phyloP scores from a whole-genome alignment of 2,113 vertebrate species.

The Bubo bubo region DNA sequence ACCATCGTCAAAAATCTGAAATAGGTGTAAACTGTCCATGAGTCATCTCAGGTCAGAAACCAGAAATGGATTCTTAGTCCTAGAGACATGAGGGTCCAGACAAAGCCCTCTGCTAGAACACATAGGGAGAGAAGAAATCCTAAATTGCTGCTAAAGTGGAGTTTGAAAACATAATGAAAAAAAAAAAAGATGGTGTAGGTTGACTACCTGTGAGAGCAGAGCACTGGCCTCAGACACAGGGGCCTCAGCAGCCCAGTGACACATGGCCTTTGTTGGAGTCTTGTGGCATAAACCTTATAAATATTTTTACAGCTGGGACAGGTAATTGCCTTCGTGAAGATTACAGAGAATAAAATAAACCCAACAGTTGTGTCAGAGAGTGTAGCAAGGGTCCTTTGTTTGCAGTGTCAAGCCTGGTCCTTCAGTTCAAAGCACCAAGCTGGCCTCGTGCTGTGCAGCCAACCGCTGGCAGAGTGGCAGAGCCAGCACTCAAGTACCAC shows the following conservation, averaged over 20 bases:
- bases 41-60: neutral
- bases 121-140: neutral
- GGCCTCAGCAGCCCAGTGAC: neutral
- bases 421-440: neutral
- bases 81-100: neutral
- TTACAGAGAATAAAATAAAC: neutral
- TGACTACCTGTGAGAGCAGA: neutral
- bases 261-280: neutral
- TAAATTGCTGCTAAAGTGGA: neutral
- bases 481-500: neutral
- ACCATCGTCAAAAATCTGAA: neutral
- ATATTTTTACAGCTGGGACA: constrained; percentile 37
- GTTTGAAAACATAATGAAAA: neutral
- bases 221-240: neutral
- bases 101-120: neutral
- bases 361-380: neutral
- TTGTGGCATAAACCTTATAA: neutral
- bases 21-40: neutral
- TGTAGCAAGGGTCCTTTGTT: neutral
- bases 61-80: neutral
- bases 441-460: neutral
- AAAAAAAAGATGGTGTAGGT: neutral
- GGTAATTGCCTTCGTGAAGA: neutral
- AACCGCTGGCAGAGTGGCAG: neutral
- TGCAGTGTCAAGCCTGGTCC: neutral